Conservation (phyloP, 2,113 vertebrate genomes). For the Alethe diademata region DNA sequence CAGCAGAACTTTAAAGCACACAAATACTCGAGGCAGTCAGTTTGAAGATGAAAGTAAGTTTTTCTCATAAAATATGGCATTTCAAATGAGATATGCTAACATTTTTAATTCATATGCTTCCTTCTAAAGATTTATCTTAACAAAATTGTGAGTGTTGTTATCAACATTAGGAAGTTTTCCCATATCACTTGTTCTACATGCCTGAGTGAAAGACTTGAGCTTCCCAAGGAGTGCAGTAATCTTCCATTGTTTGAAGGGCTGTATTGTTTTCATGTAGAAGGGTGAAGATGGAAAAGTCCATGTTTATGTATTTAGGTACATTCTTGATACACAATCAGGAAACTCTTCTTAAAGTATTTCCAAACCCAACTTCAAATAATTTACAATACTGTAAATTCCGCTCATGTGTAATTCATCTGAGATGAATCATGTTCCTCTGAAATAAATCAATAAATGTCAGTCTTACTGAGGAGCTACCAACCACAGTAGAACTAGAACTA, state of each 20-base stretch:
- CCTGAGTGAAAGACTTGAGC: slow-evolving; percentile 11
- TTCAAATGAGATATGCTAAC: background rate
- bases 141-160: slow-evolving; percentile 11
- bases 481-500: background rate
- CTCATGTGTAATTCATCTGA: background rate
- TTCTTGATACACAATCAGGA: slow-evolving; percentile 7
- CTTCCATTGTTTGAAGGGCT: background rate
- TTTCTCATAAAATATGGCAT: background rate
- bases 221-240: slow-evolving; percentile 1
- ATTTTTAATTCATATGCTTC: slow-evolving; percentile 31
- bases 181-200: background rate
- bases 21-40: slow-evolving; percentile 5
- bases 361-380: background rate
- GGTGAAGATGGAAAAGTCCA: background rate
- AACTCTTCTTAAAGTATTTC: slow-evolving; percentile 6
- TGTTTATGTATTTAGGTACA: background rate
- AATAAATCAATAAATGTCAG: background rate
- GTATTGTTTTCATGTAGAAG: background rate
- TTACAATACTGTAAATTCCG: background rate
- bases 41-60: background rate
- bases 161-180: slow-evolving; percentile 9
- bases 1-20: slow-evolving; percentile 19
- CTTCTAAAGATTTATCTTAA: slow-evolving; percentile 30
- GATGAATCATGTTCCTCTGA: background rate
- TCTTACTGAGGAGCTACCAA: background rate